Evolutionary conservation across 2,113 vertebrate species (phyloP).

Genomic region (Chinchilla lanigera): DNA sequence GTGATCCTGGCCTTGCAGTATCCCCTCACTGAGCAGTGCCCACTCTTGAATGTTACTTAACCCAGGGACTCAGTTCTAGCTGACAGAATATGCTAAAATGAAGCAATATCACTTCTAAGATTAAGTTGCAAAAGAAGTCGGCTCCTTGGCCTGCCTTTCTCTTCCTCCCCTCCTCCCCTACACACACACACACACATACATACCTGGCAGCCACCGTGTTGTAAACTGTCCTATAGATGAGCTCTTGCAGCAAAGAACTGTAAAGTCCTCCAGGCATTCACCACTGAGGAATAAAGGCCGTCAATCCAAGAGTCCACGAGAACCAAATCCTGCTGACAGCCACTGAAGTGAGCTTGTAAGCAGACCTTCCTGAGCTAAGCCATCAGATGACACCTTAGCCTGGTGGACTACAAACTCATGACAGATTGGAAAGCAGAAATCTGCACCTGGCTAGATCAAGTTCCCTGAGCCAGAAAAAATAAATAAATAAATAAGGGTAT

Average conservation of each 20-base stretch:
- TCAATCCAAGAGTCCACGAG: background rate
- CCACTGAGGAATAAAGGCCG: background rate
- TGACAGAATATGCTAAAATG: background rate
- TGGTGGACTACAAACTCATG: background rate
- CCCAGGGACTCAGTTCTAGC: background rate
- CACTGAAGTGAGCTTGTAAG: background rate
- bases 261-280: background rate
- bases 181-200: background rate
- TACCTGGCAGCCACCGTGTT: background rate
- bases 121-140: background rate
- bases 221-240: background rate
- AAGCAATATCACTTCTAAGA: background rate
- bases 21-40: background rate
- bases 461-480: background rate
- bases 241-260: background rate
- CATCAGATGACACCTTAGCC: background rate
- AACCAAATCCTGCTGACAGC: background rate
- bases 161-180: background rate
- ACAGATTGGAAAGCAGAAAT: background rate
- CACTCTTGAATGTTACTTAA: background rate
- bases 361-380: background rate
- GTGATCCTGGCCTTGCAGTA: background rate
- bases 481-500: background rate
- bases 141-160: background rate
- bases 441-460: background rate